Conservation (phyloP, 2,113 vertebrate species). For the western clawed frog (Xenopus tropicalis) region DNA sequence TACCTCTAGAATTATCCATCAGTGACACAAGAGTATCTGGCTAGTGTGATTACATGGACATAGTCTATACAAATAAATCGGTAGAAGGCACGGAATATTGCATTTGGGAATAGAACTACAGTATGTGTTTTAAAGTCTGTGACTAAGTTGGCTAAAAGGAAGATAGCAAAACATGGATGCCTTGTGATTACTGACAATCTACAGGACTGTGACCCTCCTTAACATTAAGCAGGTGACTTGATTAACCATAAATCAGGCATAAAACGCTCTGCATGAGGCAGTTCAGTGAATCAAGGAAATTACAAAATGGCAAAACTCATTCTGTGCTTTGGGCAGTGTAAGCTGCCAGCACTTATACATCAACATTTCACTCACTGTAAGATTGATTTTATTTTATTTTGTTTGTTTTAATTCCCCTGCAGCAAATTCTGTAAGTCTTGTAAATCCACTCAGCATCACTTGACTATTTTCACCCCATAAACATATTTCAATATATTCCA, state of each 20-base stretch:
- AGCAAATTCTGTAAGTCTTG: conserved; percentile 63
- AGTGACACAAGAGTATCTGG: too few species aligned
- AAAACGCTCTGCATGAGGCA: conserved; percentile 70
- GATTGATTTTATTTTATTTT: conserved; percentile 79
- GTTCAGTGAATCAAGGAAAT: conserved; percentile 73
- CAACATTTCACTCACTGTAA: conserved; percentile 80
- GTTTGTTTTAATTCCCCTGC: conserved; percentile 76
- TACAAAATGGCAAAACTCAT: conserved; percentile 71
- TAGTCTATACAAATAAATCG: too few species aligned
- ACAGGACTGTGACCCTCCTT: conserved; percentile 66
- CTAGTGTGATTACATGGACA: too few species aligned
- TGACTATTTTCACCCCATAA: conserved; percentile 45
- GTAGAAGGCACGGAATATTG: too few species aligned
- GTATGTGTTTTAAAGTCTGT: too few species aligned
- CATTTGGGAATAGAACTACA: too few species aligned
- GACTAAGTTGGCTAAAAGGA: too few species aligned
- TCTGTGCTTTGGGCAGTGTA: conserved; percentile 71
- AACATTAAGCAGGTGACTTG: conserved; percentile 73
- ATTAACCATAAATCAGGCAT: conserved; percentile 76
- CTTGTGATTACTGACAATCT: conserved; percentile 58
- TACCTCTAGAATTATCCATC: too few species aligned
- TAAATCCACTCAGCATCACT: conserved; percentile 66
- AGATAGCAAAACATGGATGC: conserved; percentile 32
- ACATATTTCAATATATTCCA: not conserved
- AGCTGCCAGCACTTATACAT: conserved; percentile 74